Conservation (phyloP, 2,113 vertebrate species). For the Paratilapia polleni region DNA sequence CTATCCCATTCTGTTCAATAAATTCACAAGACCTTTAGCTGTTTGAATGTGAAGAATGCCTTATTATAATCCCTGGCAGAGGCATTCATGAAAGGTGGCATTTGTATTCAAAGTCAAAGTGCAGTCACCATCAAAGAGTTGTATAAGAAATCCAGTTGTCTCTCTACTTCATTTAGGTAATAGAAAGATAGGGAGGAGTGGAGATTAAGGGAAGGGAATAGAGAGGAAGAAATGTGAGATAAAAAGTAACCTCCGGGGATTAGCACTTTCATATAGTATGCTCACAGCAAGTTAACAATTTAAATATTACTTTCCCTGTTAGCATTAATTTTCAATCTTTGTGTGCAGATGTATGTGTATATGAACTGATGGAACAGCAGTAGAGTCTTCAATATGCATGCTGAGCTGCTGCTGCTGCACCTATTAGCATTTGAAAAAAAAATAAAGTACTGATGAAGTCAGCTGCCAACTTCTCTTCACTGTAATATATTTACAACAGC, state of each 20-base stretch:
- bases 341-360: background rate
- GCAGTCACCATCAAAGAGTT: conserved; percentile 57
- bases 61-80: conserved; percentile 62
- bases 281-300: conserved; percentile 39
- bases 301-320: background rate
- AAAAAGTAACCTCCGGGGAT: conserved; percentile 55
- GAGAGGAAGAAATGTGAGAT: conserved; percentile 48
- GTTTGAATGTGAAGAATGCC: conserved; percentile 41
- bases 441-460: conserved; percentile 1
- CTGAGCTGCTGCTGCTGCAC: background rate
- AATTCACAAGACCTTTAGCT: conserved; percentile 53
- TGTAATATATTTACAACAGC: background rate
- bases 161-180: conserved; percentile 63
- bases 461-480: conserved; percentile 6
- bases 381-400: background rate
- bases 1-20: conserved; percentile 31
- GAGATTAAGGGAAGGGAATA: conserved; percentile 50
- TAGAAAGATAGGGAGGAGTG: conserved; percentile 53
- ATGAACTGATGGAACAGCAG: background rate
- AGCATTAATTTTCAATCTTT: background rate
- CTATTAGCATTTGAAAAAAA: conserved; percentile 34
- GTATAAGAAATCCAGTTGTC: conserved; percentile 49
- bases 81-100: conserved; percentile 54
- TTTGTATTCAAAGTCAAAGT: conserved; percentile 75
- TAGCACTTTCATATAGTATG: conserved; percentile 35